Percentiles rank a stretch among this genome's conserved stretches.
These are phyloP conservation scores for Gouania willdenowi DNA, from an alignment of 2,797 vertebrate genomes.

Conservation along the genomic window DNA sequence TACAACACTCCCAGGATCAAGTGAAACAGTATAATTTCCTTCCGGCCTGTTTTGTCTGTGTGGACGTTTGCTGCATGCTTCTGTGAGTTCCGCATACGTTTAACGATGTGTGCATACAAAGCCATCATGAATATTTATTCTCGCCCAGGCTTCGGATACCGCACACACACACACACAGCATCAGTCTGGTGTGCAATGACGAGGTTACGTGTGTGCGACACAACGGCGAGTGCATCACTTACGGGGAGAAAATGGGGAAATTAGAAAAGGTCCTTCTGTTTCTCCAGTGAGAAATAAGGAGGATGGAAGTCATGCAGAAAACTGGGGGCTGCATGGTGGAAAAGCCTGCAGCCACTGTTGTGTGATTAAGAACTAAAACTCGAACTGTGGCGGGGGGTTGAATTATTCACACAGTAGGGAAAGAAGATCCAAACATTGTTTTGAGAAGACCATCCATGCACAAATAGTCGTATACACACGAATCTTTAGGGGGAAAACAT, in stretches of 20 bases:
- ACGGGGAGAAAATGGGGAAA: constrained; percentile 33
- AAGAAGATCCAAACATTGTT: constrained; percentile 28
- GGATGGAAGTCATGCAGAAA: constrained; percentile 38
- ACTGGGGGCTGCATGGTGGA: constrained; percentile 9
- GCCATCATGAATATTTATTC: constrained; percentile 9
- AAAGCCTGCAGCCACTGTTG: constrained; percentile 44
- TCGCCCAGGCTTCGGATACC: background rate
- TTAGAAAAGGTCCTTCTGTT: constrained; percentile 15
- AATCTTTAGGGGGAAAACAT: background rate
- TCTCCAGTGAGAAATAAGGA: background rate
- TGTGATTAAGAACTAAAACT: constrained; percentile 60
- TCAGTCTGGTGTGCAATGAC: background rate
- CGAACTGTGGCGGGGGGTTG: constrained; percentile 28
- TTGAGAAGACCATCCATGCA: constrained; percentile 23
- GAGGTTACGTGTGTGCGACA: background rate
- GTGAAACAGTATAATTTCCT: constrained; percentile 16
- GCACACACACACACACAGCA: too few relatives aligned
- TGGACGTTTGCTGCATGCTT: background rate
- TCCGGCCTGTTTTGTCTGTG: background rate
- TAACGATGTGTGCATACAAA: constrained; percentile 22
- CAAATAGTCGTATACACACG: constrained; percentile 2
- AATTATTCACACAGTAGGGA: constrained; percentile 56
- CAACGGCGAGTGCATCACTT: constrained; percentile 27
- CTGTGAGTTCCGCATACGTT: constrained; percentile 12
- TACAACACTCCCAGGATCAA: constrained; percentile 27